A percentile compares a stretch with the other conserved stretches of the same genome.
Evolutionary conservation across 2,888 invertebrate genomes (phyloP).

Genomic region (Panorpa germanica): DNA sequence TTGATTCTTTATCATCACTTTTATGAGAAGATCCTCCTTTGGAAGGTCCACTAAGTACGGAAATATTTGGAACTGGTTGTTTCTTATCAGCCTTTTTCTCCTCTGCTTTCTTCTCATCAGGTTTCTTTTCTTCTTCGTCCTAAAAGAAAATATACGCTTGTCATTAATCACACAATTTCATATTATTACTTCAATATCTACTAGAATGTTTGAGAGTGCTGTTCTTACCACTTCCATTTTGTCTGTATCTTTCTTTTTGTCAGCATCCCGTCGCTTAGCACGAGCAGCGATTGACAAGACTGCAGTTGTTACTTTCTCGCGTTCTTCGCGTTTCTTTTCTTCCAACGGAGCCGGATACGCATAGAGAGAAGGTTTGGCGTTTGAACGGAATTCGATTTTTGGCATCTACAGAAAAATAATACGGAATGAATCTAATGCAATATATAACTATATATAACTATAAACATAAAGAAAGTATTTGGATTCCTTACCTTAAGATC

Average conservation of each 20-base stretch:
- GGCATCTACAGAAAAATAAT: too few relatives aligned
- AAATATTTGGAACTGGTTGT: slow-evolving; percentile 29
- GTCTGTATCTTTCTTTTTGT: slow-evolving; percentile 29
- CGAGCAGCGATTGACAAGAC: slow-evolving; percentile 93
- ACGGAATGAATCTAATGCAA: slow-evolving; percentile 4
- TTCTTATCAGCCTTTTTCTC: slow-evolving; percentile 24
- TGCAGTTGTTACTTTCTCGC: slow-evolving; percentile 95
- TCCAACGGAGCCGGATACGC: slow-evolving; percentile 95
- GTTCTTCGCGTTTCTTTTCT: slow-evolving; percentile 95
- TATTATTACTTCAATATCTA: too few relatives aligned
- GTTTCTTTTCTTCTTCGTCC: slow-evolving; percentile 21
- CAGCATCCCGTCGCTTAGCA: slow-evolving; percentile 68
- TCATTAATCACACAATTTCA: too few relatives aligned
- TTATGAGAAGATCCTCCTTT: slow-evolving; percentile 13
- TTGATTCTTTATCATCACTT: slow-evolving; percentile 27
- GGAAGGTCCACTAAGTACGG: slow-evolving; percentile 19
- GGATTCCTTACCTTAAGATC: slow-evolving; percentile 73
- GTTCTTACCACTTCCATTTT: slow-evolving; percentile 94
- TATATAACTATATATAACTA: too few relatives aligned
- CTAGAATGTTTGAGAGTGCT: too few relatives aligned
- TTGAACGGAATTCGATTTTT: slow-evolving; percentile 78
- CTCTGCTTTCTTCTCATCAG: slow-evolving; percentile 19
- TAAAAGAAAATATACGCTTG: too few relatives aligned
- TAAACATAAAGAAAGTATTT: too few relatives aligned
- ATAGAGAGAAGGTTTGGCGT: slow-evolving; percentile 84